Evolutionary conservation across 1,140 invertebrate species (phyloP), one percentile per base, ranked within the genome.

Genomic region (Pectinophora gossypiella): DNA sequence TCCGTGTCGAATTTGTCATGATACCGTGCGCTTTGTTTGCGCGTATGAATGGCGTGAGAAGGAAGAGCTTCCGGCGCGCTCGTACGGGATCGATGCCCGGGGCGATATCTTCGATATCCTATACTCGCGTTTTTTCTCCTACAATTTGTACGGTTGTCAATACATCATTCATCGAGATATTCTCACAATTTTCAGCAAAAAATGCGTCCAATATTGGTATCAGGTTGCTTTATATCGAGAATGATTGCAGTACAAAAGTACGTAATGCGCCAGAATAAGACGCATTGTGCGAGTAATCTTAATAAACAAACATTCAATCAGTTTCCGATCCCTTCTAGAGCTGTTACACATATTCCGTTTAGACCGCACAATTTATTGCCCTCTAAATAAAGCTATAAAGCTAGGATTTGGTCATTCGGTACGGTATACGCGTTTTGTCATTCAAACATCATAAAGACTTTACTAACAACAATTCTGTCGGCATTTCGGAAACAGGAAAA

Each of bases 1-100:
- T 44, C 56, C 64, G 74, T 56, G 64, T 75, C 77, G 76, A 85
- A 85, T 85, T 83, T 82, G 82, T 85, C 76, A 76, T 82, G 73
- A 68, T 69, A 75, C 69, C 72, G 62, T 61, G 53, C 48, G 55
- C 68, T 51, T 72, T 79, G 78, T 75, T 76, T 66, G 57, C 54
- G 20, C 19, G 49, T 48, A 63, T 83, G 72, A 84, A 84, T 79
- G 68, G 59, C 53, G 64, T 64, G 77, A 73, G 73, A 83, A 83
- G 82, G 79, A 85, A 83, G 71, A 66, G 59, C 66, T 81, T 81
- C 80, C 77, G 80, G 73, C 50, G 4, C 10, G 5, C 16, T 4
- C 2, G 40, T 43, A 57, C 57, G 64, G 61, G 61, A 75, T 71
- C 74, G 69, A 70, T 70, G 81, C 78, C 61, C 63, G 58, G 42